phyloP scores from a whole-genome alignment of 2,888 invertebrate genomes.

The Plebejus anna region DNA sequence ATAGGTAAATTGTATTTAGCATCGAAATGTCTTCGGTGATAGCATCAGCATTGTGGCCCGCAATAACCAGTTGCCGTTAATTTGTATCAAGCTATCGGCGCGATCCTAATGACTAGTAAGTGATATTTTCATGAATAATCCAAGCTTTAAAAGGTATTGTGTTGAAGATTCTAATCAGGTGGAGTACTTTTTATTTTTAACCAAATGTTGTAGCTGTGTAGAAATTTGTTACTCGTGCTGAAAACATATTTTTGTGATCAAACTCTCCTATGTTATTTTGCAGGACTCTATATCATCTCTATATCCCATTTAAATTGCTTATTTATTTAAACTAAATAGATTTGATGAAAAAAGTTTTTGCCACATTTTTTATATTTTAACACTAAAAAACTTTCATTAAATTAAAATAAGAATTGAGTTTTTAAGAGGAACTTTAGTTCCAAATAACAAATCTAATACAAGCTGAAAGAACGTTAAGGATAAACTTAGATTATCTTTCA shows the following conservation, averaged over 20 bases:
- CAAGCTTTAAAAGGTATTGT: conserved; percentile 7
- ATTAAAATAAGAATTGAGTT: no score
- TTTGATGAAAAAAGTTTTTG: no score
- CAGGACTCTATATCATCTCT: no score
- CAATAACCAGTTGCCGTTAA: conserved; percentile 41
- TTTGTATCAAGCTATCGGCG: conserved; percentile 40
- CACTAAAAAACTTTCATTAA: no score
- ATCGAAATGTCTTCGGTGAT: conserved; percentile 41
- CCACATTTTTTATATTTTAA: no score
- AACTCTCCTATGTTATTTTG: no score
- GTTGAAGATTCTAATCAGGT: neutral
- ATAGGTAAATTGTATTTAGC: conserved; percentile 42
- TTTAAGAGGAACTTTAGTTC: no score
- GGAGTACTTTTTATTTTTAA: neutral
- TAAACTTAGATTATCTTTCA: neutral
- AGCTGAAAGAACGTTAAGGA: no score
- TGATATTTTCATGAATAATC: conserved; percentile 34
- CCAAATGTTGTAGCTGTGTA: neutral
- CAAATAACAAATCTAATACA: no score
- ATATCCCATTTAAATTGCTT: no score
- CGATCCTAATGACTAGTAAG: conserved; percentile 38
- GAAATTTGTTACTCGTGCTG: neutral
- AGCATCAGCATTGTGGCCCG: conserved; percentile 41
- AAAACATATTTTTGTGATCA: no score
- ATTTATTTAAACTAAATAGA: no score